A percentile compares a stretch with the other conserved stretches of the same genome.
phyloP scores from a whole-genome alignment of 1,140 invertebrate genomes.

The Rhopalosiphum maidis region DNA sequence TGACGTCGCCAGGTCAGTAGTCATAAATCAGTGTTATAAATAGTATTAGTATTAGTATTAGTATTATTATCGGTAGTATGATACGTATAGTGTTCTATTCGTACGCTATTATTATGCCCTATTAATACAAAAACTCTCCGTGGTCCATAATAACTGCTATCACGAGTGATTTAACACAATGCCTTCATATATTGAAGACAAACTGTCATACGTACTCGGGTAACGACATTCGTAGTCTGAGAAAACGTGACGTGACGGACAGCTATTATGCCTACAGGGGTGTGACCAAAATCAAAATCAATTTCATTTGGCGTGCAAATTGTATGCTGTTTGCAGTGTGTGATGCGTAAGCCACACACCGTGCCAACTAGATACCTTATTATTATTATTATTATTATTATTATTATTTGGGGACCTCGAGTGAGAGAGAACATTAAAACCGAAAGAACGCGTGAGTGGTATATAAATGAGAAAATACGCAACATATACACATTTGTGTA shows the following conservation, averaged over 20 bases:
- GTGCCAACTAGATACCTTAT: neutral
- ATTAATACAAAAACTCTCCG: neutral
- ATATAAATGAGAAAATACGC: neutral
- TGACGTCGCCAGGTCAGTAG: slow-evolving; percentile 57
- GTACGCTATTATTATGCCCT: neutral
- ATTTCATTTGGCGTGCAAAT: slow-evolving; percentile 34
- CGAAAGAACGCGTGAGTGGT: neutral
- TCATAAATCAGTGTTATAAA: slow-evolving; percentile 30
- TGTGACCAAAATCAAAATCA: slow-evolving; percentile 28
- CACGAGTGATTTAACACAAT: neutral
- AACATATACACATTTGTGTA: neutral
- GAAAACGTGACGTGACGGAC: slow-evolving; percentile 27
- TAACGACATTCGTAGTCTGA: neutral
- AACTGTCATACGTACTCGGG: neutral
- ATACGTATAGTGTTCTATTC: neutral
- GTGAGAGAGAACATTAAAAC: neutral
- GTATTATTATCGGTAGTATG: neutral
- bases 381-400: too few relatives aligned
- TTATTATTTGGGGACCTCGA: too few relatives aligned
- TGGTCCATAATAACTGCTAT: neutral
- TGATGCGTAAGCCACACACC: slow-evolving; percentile 15
- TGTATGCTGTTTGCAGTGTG: neutral
- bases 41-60: neutral
- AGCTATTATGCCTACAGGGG: slow-evolving; percentile 17
- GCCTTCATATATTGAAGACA: neutral